Base-by-base conservation (phyloP, 2,888 invertebrate species). In the Hirtodrosophila confusa region DNA sequence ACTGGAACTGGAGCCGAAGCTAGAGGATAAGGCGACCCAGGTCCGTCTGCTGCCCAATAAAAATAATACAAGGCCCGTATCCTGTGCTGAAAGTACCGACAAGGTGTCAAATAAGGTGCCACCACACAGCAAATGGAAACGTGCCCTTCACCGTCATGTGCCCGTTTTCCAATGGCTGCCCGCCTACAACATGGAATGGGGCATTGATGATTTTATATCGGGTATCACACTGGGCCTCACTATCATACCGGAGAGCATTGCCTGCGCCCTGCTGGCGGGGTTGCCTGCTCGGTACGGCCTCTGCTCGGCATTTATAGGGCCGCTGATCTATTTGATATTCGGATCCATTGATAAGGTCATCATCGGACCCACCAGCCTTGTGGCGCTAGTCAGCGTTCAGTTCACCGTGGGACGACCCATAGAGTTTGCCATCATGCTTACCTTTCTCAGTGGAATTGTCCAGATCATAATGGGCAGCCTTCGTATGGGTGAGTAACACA, bases 191-290 rank as follows among this genome's bases (percentile, higher is more conserved):
- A 62, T 88, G 45, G 88, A 89, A 50, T 91, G 88, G 85, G 94
- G 95, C 8, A 92, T 95, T 71, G 95, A 96, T 9, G 98, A 98
- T 92, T 88, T 96, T 45, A 95, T 98, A 74, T 96, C 97, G 7
- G 98, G 98, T 47, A 90, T 97, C 54, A 97, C 98, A 5, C 94
- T 98, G 6, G 98, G 97, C 0, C 93, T 98, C 40, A 98, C 97
- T 11, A 95, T 98, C 90, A 97, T 98, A 78, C 98, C 98, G 6
- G 98, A 98, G 92, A 97, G 97, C 82, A 95, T 98, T 85, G 98
- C 98, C n/a, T 98, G 98, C 90, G 97, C 98, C 36, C 93, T 95
- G 68, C 93, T 98, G 17, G 98, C 98, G 5, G 95, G 95, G 51
- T 92, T 98, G 53, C 95, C 96, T 5, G 95, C 97, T 29, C 96